Percentiles rank a stretch among this genome's conserved stretches.
These are phyloP conservation scores for Sander lucioperca DNA, from an alignment of 2,113 vertebrate species.

Conservation along the genomic window DNA sequence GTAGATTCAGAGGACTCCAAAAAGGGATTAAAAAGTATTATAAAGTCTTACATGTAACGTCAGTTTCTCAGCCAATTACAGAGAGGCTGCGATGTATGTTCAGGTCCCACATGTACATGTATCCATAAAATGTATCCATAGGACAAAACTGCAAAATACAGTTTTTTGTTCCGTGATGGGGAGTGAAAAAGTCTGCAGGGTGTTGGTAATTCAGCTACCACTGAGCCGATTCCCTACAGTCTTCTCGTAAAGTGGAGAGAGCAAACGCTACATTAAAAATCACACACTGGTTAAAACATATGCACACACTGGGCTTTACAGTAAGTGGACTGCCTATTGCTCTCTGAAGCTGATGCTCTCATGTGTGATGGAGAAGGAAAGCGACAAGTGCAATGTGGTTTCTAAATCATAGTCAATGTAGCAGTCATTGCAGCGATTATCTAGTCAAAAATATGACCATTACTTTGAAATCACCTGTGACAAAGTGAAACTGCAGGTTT, in stretches of 20 bases:
- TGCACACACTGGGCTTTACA: constrained; percentile 5
- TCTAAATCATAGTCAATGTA: constrained; percentile 14
- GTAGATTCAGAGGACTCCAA: not conserved
- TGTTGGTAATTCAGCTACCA: constrained; percentile 10
- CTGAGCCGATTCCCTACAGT: not conserved
- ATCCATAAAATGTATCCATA: constrained; percentile 1
- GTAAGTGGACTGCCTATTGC: constrained; percentile 7
- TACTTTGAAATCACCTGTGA: constrained; percentile 13
- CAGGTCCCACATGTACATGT: not conserved
- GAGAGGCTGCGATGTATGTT: not conserved
- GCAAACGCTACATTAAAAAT: constrained; percentile 23
- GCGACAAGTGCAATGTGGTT: not conserved
- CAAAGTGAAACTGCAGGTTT: constrained; percentile 6
- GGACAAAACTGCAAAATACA: constrained; percentile 12
- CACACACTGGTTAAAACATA: constrained; percentile 22
- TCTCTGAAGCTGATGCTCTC: constrained; percentile 9
- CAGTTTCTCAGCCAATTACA: not conserved
- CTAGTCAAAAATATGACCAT: constrained; percentile 15
- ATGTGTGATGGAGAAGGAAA: constrained; percentile 1
- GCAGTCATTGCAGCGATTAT: constrained; percentile 1
- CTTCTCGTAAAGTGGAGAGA: constrained; percentile 13
- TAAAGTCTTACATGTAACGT: not conserved
- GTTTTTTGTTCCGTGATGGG: not conserved
- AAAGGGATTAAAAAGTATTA: not conserved
- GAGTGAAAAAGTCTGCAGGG: constrained; percentile 19